Base-by-base conservation (phyloP, 1,140 invertebrate species). In the Colletes gigas region DNA sequence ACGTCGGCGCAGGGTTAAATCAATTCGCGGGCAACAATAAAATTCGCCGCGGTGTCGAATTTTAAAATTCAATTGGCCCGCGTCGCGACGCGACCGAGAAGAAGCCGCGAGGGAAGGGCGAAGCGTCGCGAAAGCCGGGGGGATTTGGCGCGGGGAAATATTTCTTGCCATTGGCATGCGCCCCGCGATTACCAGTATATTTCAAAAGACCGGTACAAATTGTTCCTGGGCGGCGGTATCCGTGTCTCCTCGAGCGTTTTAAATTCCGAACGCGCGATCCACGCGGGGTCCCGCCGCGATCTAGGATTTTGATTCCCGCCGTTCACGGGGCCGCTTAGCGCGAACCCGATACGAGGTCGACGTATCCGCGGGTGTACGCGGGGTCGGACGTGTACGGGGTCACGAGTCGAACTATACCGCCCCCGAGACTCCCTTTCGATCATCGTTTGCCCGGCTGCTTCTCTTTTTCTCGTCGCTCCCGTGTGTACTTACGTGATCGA, bases 401-500 rank as follows among this genome's bases (percentile, higher is more conserved):
- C n/a, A 63, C 57, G 52, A 54, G 47, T 54, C 63, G 60, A 75
- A 60, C 79, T 55, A 54, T 60, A 30, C 77, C 41, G 55, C 52
- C 78, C 30, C 63, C 57, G 50, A 75, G 83, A 82, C 65, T 72
- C 73, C 79, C 78, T 80, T 50, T 63, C 84, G 83, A 82, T 85
- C 74, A 84, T 84, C 71, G 76, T 78, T 72, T 60, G 76, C 67
- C 67, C 66, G 54, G 57, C 54, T 63, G 54, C 50, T 57, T 65
- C 79, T 54, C 30, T 86, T 72, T 74, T 75, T 68, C 71, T 60
- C 54, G 41, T 66, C 63, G 60, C 62, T 84, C 52, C 70, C 74
- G 78, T 78, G 81, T 86, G 85, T 87, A 87, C 79, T 82, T 87
- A 87, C 81, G 83, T 83, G 86, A 88, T 88, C 83, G 87, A 88